These are phyloP conservation scores for Campodea augens DNA, from an alignment of 1,140 invertebrate genomes.

Conservation along the genomic window DNA sequence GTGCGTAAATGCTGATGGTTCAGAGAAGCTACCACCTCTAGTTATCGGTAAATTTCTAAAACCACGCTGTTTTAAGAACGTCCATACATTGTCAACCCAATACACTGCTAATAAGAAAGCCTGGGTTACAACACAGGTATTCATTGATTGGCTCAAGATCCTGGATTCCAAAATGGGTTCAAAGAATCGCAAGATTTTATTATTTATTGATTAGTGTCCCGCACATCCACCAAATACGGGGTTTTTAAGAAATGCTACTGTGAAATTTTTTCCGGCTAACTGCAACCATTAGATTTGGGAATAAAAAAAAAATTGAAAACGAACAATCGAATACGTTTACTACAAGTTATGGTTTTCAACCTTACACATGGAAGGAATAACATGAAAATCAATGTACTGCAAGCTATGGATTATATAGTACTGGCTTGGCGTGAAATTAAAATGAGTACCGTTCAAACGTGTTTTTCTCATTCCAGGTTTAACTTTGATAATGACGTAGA, in stretches of 20 bases:
- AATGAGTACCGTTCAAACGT: background rate
- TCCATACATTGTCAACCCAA: conserved; percentile 20
- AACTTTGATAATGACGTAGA: too few relatives aligned
- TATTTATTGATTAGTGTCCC: background rate
- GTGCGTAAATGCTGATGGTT: conserved; percentile 23
- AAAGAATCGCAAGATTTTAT: conserved; percentile 11
- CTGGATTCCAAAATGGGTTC: conserved; percentile 11
- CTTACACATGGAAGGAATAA: background rate
- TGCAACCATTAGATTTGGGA: conserved; percentile 1
- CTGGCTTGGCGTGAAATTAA: conserved; percentile 8
- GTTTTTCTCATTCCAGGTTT: conserved; percentile 1
- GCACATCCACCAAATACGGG: background rate
- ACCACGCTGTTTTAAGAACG: conserved; percentile 26
- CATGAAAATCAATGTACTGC: background rate
- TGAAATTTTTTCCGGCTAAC: background rate
- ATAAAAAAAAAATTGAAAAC: background rate
- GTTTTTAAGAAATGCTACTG: background rate
- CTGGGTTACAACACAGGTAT: conserved; percentile 26
- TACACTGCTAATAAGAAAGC: conserved; percentile 26
- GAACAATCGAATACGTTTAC: background rate
- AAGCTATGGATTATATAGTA: background rate
- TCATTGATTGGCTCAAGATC: conserved; percentile 3
- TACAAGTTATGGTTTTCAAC: background rate
- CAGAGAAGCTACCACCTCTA: conserved; percentile 25
- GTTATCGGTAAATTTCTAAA: conserved; percentile 27